Conservation (phyloP, 2,888 invertebrate species). For the Acanthopleura granulata region DNA sequence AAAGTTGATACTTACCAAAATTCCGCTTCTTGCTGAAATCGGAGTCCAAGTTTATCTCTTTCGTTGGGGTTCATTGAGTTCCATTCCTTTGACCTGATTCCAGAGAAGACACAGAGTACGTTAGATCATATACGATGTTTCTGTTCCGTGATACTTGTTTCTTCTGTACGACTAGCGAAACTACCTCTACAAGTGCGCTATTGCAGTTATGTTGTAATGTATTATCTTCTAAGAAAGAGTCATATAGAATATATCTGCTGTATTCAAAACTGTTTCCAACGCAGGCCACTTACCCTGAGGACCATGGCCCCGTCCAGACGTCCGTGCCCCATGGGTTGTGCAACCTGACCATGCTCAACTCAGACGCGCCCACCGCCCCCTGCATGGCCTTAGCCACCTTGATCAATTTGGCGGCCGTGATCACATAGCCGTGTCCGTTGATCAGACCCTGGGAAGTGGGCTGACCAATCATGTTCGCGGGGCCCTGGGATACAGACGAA, state of each 20-base stretch:
- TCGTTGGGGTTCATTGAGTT: conserved; percentile 71
- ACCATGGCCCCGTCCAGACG: conserved; percentile 73
- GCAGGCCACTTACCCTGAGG: conserved; percentile 70
- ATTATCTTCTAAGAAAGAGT: no score
- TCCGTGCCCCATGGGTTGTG: conserved; percentile 75
- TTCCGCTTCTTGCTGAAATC: conserved; percentile 74
- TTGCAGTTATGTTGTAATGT: no score
- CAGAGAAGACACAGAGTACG: background rate
- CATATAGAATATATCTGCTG: no score
- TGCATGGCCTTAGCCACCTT: conserved; percentile 49
- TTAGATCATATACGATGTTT: no score
- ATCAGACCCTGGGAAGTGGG: conserved; percentile 70
- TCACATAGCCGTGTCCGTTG: conserved; percentile 75
- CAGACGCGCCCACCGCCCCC: conserved; percentile 47
- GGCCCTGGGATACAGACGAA: conserved; percentile 37
- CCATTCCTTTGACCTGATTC: conserved; percentile 63
- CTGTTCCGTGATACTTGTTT: no score
- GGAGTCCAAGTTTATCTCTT: conserved; percentile 73
- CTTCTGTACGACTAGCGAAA: no score
- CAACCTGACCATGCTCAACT: conserved; percentile 73
- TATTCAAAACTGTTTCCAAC: no score
- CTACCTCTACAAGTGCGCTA: no score
- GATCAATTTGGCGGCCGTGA: conserved; percentile 72
- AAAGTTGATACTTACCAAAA: conserved; percentile 70
- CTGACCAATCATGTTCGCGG: conserved; percentile 42